Base-by-base conservation (phyloP, 64 coral and sea anemone genomes). In the Hydrozoanthus tunicans region DNA sequence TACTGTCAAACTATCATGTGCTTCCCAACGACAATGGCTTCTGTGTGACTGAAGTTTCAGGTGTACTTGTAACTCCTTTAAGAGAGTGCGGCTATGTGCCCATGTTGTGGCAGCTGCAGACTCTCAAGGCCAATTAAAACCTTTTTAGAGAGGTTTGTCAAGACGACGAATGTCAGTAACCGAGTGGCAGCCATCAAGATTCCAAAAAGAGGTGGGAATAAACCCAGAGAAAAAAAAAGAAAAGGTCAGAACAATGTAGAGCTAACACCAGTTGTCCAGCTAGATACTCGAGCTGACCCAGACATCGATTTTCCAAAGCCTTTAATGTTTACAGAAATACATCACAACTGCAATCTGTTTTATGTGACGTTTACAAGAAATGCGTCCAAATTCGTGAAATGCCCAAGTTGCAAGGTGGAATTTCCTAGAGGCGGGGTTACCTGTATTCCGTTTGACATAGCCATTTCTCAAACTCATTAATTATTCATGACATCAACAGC, bases 321-420 rank as follows among this genome's bases (percentile, higher is more conserved):
- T 52, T 43, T 89, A 51, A 57, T 55, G 6, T 94, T 94, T 54
- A 77, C 89, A 25, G 89, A 91, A 78, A 91, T 91, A 27, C 69
- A 83, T 82, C 94, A 92, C 59, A 95, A 95, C 77, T 20, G 68
- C 24, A 89, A 95, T 81, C 20, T 70, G 6, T 95, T 92, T 32
- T 5, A 82, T 13, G 78, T 90, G 17, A 62, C 62, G 4, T 95
- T 95, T 59, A 95, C 83, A 12, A 92, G 85, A 57, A 77, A 83
- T 5, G 70, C 6, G 13, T n/a, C 62, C 3, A 95, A 90, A 32
- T 58, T 24, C 11, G 79, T 89, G 0, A 89, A 89, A 63, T 95
- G 90, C 11, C 81, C 78, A 62, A 89, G 58, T 52, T 95, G 94
- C 66, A 95, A 95, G 77, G 94, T 92, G 7, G 83, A 92, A 59